A percentile compares a stretch with the other conserved stretches of the same genome.
Evolutionary conservation across 2,888 invertebrate genomes (phyloP).

Genomic region (Aporophyla nigra): DNA sequence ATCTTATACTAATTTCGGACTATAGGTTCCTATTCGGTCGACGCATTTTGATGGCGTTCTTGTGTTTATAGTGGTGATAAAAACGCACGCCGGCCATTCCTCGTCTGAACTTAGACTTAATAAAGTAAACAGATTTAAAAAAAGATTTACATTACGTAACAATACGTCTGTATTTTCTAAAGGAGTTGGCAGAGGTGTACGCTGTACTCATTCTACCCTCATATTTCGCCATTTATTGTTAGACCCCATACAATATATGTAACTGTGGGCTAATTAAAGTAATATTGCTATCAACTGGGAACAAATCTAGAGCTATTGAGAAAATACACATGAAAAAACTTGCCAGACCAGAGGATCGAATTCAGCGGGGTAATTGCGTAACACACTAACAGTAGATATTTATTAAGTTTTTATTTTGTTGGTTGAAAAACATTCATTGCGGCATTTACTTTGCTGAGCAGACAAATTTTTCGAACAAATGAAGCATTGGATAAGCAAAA

Average conservation of each 20-base stretch:
- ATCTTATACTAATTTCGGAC: constrained; percentile 18
- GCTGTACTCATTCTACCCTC: background rate
- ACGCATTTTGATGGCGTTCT: constrained; percentile 34
- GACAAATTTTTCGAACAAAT: no score
- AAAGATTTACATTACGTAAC: background rate
- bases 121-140: background rate
- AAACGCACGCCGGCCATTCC: background rate
- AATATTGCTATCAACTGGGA: no score
- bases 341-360: background rate
- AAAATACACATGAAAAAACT: background rate
- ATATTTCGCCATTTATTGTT: background rate
- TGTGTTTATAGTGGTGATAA: constrained; percentile 40
- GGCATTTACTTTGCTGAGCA: no score
- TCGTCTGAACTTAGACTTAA: background rate
- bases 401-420: no score
- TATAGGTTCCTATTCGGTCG: constrained; percentile 1
- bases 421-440: no score
- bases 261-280: no score
- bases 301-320: background rate
- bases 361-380: no score
- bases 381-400: no score
- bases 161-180: no score
- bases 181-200: background rate
- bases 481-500: no score
- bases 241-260: no score